Conservation (phyloP, 2,888 invertebrate species). For the Chironomus riparius region DNA sequence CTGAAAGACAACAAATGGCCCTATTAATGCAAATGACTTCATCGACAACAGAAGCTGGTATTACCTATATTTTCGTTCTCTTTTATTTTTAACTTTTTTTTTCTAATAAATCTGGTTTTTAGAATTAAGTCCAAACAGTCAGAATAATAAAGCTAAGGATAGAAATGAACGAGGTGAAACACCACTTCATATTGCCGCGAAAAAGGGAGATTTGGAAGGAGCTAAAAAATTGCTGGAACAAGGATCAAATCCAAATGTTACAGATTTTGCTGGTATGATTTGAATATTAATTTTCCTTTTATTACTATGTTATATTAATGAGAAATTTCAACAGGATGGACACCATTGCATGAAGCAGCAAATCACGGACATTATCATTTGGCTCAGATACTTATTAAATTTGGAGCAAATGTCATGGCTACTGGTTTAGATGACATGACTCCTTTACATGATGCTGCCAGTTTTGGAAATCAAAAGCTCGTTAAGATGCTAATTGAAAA, state of each 20-base stretch:
- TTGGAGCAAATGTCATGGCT: slow-evolving; percentile 71
- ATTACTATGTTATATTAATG: background rate
- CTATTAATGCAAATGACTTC: slow-evolving; percentile 79
- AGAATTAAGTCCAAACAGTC: slow-evolving; percentile 31
- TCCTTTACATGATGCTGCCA: slow-evolving; percentile 71
- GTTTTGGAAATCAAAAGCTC: slow-evolving; percentile 61
- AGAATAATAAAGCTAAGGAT: slow-evolving; percentile 45
- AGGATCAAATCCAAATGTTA: slow-evolving; percentile 65
- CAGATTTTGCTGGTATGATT: slow-evolving; percentile 68
- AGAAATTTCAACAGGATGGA: slow-evolving; percentile 56
- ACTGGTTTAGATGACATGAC: slow-evolving; percentile 70
- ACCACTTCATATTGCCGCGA: slow-evolving; percentile 67
- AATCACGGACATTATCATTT: slow-evolving; percentile 66
- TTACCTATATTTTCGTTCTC: background rate
- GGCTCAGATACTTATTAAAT: slow-evolving; percentile 59
- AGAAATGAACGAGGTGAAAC: slow-evolving; percentile 78
- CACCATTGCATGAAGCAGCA: slow-evolving; percentile 75
- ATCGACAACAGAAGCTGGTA: slow-evolving; percentile 20
- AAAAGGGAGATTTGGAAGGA: slow-evolving; percentile 67
- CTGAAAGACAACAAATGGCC: slow-evolving; percentile 84
- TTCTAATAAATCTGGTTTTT: slow-evolving; percentile 8
- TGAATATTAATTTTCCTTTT: slow-evolving; percentile 15
- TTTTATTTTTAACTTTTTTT: background rate
- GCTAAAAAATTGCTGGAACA: slow-evolving; percentile 63
- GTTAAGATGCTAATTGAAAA: slow-evolving; percentile 60